These are phyloP conservation scores for Hypotaenidia philippensis DNA, from an alignment of 2,797 vertebrate species.

Conservation along the genomic window DNA sequence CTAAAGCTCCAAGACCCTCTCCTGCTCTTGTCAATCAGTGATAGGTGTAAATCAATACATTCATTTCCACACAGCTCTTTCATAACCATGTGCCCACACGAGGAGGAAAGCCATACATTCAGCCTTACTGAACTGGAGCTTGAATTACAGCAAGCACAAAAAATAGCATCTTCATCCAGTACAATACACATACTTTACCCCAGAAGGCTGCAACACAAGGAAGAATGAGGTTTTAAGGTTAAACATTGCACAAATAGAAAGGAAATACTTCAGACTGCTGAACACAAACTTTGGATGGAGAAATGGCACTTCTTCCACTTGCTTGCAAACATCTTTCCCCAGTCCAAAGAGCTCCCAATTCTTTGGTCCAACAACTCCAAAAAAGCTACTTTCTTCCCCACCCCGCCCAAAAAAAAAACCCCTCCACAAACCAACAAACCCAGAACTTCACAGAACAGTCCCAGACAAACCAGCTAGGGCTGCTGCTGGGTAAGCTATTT, in stretches of 20 bases:
- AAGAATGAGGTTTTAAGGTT: not conserved
- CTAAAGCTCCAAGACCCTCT: not conserved
- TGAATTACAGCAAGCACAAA: not conserved
- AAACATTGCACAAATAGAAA: accelerated
- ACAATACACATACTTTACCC: not conserved
- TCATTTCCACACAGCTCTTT: not conserved
- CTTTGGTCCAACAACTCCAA: accelerated
- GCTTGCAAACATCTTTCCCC: not conserved
- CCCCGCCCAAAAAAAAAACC: not conserved
- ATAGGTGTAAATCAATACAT: not conserved
- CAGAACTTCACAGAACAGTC: accelerated
- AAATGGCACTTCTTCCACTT: not conserved
- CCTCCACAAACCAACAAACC: too few species aligned
- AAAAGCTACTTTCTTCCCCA: not conserved
- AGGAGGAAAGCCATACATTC: not conserved
- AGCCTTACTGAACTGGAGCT: not conserved
- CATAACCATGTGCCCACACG: too few species aligned
- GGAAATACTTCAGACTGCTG: not conserved
- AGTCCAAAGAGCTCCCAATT: not conserved
- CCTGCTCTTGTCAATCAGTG: not conserved
- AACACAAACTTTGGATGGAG: not conserved
- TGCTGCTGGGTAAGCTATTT: accelerated
- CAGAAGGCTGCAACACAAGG: not conserved
- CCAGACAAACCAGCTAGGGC: accelerated
- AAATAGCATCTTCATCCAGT: accelerated